Percentiles rank a stretch among this genome's conserved stretches.
These are phyloP conservation scores for Oncopeltus fasciatus DNA, from an alignment of 1,140 invertebrate species.

Conservation along the genomic window DNA sequence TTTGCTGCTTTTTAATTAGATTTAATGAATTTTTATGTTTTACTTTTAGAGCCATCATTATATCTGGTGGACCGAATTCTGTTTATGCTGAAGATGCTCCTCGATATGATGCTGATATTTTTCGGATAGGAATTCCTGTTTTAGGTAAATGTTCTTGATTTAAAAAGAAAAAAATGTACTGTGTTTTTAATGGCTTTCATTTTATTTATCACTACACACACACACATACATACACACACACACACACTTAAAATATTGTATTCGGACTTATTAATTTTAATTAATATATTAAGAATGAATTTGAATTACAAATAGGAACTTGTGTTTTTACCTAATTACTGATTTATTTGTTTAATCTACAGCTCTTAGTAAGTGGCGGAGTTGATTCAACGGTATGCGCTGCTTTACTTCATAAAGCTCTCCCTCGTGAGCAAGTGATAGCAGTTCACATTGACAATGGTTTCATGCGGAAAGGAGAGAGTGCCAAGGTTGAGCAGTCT, in stretches of 20 bases:
- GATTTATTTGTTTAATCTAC: slow-evolving; percentile 18
- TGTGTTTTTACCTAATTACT: not conserved
- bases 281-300: not conserved
- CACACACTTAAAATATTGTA: slow-evolving; percentile 17
- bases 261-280: slow-evolving; percentile 5
- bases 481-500: slow-evolving; percentile 70
- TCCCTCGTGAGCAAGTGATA: slow-evolving; percentile 81
- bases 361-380: slow-evolving; percentile 89
- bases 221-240: no score
- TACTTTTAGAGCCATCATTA: slow-evolving; percentile 74
- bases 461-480: slow-evolving; percentile 95
- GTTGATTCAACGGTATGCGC: slow-evolving; percentile 98
- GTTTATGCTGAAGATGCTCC: slow-evolving; percentile 93
- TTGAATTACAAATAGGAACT: not conserved
- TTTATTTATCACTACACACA: no score
- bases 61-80: slow-evolving; percentile 93
- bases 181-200: no score
- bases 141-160: no score
- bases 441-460: slow-evolving; percentile 98
- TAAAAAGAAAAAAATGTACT: no score
- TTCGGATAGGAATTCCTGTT: slow-evolving; percentile 86
- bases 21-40: no score
- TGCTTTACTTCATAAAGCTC: slow-evolving; percentile 77
- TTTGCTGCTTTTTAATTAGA: no score
- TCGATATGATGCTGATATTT: slow-evolving; percentile 86